Conservation (phyloP, 2,888 invertebrate genomes). For the Drosophila recens region DNA sequence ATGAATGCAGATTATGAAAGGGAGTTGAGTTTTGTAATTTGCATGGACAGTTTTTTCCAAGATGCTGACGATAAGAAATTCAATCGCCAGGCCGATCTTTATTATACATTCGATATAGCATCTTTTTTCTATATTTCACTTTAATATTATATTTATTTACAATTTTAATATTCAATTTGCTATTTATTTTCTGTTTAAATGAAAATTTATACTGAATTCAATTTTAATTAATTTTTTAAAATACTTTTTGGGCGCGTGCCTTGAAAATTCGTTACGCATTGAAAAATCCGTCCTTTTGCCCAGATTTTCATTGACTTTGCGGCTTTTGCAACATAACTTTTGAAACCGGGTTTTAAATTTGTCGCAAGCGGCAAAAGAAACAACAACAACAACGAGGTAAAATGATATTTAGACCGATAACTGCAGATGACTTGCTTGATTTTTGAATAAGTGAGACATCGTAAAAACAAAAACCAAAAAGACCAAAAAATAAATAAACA, state of each 20-base stretch:
- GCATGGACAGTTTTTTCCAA: slow-evolving; percentile 2
- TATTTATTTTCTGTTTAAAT: too few species aligned
- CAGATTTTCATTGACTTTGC: slow-evolving; percentile 57
- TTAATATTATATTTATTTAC: slow-evolving; percentile 11
- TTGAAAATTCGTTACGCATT: slow-evolving; percentile 40
- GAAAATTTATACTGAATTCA: too few species aligned
- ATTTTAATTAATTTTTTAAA: too few species aligned
- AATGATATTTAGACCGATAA: slow-evolving; percentile 63
- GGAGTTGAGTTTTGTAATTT: slow-evolving; percentile 55
- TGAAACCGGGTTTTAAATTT: slow-evolving; percentile 58
- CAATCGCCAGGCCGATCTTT: slow-evolving; percentile 16
- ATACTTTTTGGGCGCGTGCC: slow-evolving; percentile 31
- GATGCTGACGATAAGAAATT: slow-evolving; percentile 11
- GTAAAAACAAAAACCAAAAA: slow-evolving; percentile 28
- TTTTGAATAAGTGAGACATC: slow-evolving; percentile 60
- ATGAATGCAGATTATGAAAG: slow-evolving; percentile 68
- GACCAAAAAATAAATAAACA: slow-evolving; percentile 15
- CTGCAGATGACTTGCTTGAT: slow-evolving; percentile 69
- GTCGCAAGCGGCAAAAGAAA: slow-evolving; percentile 37
- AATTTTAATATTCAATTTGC: too few species aligned
- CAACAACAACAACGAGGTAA: slow-evolving; percentile 37
- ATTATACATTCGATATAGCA: not conserved
- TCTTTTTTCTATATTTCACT: slow-evolving; percentile 24
- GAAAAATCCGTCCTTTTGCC: slow-evolving; percentile 40
- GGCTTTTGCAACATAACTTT: slow-evolving; percentile 60